A percentile compares a stretch with the other conserved stretches of the same genome.
These are phyloP conservation scores for Drosophila kokeensis DNA, from an alignment of 2,888 invertebrate genomes.

Conservation along the genomic window DNA sequence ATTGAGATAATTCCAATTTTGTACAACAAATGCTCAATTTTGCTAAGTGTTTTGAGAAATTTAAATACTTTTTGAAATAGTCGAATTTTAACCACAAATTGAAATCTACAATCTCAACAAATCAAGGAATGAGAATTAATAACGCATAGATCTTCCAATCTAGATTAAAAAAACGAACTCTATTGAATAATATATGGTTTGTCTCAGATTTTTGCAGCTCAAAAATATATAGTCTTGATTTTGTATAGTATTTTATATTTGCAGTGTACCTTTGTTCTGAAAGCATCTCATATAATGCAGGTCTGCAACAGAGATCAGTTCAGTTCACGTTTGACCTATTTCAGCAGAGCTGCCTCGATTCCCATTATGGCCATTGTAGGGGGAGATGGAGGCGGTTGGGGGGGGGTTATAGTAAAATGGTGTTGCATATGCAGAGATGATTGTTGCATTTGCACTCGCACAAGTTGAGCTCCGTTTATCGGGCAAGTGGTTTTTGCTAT, in stretches of 20 bases:
- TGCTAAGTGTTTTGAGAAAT: background rate
- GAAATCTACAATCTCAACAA: background rate
- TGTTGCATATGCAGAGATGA: constrained; percentile 19
- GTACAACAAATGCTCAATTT: background rate
- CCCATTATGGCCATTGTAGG: constrained; percentile 25
- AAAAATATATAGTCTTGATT: background rate
- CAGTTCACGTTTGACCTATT: constrained; percentile 50
- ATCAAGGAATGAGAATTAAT: background rate
- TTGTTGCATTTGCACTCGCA: background rate
- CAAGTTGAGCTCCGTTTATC: background rate
- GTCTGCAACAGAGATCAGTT: constrained; percentile 39
- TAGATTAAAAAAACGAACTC: background rate
- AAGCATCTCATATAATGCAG: background rate
- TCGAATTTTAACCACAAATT: background rate
- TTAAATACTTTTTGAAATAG: background rate
- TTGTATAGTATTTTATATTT: too few relatives aligned
- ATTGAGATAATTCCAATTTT: background rate
- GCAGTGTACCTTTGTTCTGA: background rate
- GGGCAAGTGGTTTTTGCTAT: constrained; percentile 23
- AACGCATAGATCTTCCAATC: too few relatives aligned
- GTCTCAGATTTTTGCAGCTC: background rate
- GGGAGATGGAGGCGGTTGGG: background rate
- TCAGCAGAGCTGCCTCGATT: constrained; percentile 21
- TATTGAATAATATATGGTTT: background rate
- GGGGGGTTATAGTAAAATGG: constrained; percentile 17